These are phyloP conservation scores for Heliconius hortense DNA, from an alignment of 2,888 invertebrate genomes.

Conservation along the genomic window DNA sequence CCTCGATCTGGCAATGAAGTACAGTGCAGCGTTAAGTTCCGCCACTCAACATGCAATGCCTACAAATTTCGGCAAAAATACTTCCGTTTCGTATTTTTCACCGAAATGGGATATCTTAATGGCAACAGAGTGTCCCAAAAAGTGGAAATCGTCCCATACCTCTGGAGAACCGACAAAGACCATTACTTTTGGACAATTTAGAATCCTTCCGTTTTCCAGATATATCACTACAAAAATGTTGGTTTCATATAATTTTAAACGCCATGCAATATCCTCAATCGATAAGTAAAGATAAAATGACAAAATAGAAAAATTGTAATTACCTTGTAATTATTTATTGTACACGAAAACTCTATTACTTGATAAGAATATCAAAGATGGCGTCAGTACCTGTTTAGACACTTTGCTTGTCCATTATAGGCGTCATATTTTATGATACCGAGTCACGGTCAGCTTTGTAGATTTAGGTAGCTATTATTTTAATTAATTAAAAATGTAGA, in stretches of 20 bases:
- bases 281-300: slow-evolving; percentile 1
- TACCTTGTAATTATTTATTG: slow-evolving; percentile 25
- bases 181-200: no score
- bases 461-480: slow-evolving; percentile 6
- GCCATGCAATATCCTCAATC: slow-evolving; percentile 1
- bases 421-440: not conserved
- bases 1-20: no score
- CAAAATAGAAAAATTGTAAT: slow-evolving; percentile 19
- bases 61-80: no score
- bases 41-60: no score
- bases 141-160: no score
- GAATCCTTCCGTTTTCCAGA: not conserved
- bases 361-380: not conserved
- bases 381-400: not conserved
- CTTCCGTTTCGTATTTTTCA: no score
- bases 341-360: slow-evolving; percentile 30
- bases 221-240: not conserved
- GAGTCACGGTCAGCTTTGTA: not conserved
- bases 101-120: no score
- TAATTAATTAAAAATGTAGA: slow-evolving; percentile 7
- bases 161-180: no score
- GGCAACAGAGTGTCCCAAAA: no score
- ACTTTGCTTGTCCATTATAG: slow-evolving; percentile 15
- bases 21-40: no score
- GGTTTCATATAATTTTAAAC: not conserved